Percentiles rank a stretch among this genome's conserved stretches.
These are phyloP conservation scores for Drosophila nigrodunni DNA, from an alignment of 1,140 invertebrate species.

Conservation along the genomic window DNA sequence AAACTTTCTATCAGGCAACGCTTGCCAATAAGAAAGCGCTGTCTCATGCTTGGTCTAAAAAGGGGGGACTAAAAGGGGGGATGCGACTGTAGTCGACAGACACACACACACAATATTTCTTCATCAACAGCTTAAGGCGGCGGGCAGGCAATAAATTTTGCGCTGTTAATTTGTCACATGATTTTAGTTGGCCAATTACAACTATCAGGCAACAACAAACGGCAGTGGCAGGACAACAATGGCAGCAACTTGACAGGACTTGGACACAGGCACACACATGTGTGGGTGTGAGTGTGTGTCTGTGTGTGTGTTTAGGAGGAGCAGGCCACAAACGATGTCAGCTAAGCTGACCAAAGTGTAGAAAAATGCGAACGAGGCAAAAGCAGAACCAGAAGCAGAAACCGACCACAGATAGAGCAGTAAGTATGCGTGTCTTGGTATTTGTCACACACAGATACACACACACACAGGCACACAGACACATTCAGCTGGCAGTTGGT, in stretches of 20 bases:
- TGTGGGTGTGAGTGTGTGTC: neutral
- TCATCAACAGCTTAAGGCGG: slow-evolving; percentile 82
- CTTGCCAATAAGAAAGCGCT: slow-evolving; percentile 67
- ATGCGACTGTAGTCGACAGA: neutral
- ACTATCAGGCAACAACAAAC: slow-evolving; percentile 75
- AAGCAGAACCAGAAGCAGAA: slow-evolving; percentile 42
- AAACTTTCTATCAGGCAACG: slow-evolving; percentile 21
- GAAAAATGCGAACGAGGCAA: slow-evolving; percentile 77
- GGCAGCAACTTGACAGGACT: slow-evolving; percentile 45
- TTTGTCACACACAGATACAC: slow-evolving; percentile 56
- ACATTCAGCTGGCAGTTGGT: slow-evolving; percentile 4
- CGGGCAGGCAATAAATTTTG: slow-evolving; percentile 81
- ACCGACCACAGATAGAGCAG: slow-evolving; percentile 1
- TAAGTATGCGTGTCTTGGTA: slow-evolving; percentile 70
- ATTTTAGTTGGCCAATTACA: slow-evolving; percentile 83
- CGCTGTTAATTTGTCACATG: slow-evolving; percentile 83
- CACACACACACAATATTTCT: slow-evolving; percentile 72
- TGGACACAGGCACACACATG: slow-evolving; percentile 20
- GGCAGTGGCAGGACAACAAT: slow-evolving; percentile 59
- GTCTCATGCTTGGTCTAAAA: slow-evolving; percentile 49
- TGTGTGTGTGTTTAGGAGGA: neutral
- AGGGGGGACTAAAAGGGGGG: neutral
- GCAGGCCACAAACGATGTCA: slow-evolving; percentile 40
- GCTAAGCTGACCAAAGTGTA: slow-evolving; percentile 76
- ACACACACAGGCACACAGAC: slow-evolving; percentile 25